These are phyloP conservation scores for Hyperoodon ampullatus DNA, from an alignment of 2,113 vertebrate species.

Conservation along the genomic window DNA sequence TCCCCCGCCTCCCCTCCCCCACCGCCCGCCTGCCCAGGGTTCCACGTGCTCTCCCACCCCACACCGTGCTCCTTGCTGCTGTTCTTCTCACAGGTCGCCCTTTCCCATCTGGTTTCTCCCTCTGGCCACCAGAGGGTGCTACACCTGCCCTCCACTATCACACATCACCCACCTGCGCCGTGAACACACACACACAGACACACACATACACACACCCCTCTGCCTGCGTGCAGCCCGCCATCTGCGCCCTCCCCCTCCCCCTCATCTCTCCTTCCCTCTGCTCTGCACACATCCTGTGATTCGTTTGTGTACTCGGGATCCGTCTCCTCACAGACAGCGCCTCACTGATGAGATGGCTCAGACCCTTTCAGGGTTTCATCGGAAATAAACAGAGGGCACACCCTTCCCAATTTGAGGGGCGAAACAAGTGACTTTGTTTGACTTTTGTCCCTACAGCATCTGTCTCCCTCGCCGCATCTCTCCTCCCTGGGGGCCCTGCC, in stretches of 20 bases:
- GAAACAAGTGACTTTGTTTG: neutral
- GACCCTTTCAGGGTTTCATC: neutral
- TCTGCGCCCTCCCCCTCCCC: neutral
- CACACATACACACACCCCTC: neutral
- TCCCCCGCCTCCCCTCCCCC: accelerated
- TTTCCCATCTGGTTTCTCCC: neutral
- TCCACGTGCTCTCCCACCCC: accelerated
- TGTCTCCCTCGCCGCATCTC: neutral
- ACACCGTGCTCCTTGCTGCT: accelerated
- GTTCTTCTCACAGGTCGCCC: neutral
- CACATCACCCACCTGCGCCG: neutral
- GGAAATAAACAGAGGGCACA: neutral
- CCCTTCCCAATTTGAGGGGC: neutral
- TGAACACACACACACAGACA: neutral
- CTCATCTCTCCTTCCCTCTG: neutral
- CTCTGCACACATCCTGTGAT: neutral
- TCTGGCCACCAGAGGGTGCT: neutral
- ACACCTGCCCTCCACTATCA: accelerated
- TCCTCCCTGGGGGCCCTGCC: neutral
- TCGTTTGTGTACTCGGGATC: neutral
- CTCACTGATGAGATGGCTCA: neutral
- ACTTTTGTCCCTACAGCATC: neutral
- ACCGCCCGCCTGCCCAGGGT: accelerated
- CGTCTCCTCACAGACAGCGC: neutral
- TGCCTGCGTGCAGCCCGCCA: neutral